Evolutionary conservation across 2,113 vertebrate species (phyloP).

Genomic region (Aldabrachelys gigantea): DNA sequence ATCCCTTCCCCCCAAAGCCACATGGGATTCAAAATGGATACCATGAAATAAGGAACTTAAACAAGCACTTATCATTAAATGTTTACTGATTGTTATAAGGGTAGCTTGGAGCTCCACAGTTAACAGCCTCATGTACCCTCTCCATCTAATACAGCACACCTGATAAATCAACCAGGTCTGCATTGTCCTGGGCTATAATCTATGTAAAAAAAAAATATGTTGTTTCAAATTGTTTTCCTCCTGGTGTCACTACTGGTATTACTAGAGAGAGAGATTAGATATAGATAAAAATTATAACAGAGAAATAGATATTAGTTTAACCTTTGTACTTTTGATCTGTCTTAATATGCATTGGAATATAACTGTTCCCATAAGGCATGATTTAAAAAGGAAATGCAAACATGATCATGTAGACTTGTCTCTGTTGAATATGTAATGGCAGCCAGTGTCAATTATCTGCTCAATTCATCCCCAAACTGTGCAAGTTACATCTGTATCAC

Average conservation of each 20-base stretch:
- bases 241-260: constrained; percentile 13
- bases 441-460: constrained; percentile 34
- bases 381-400: constrained; percentile 40
- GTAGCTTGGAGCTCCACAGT: background rate
- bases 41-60: background rate
- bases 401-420: background rate
- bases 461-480: constrained; percentile 20
- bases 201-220: background rate
- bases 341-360: background rate
- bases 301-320: constrained; percentile 20
- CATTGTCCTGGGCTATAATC: background rate
- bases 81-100: background rate
- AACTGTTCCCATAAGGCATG: constrained; percentile 7
- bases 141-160: background rate
- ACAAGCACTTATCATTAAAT: background rate
- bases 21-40: background rate
- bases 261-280: background rate
- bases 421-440: constrained; percentile 25
- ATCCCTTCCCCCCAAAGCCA: background rate
- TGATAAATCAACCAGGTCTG: background rate
- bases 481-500: constrained; percentile 27
- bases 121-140: background rate
- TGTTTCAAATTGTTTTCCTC: constrained; percentile 32
- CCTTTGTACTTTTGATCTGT: constrained; percentile 10
- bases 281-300: background rate